Base-by-base conservation (phyloP, 2,113 vertebrate species). In the Corydoras sp. region DNA sequence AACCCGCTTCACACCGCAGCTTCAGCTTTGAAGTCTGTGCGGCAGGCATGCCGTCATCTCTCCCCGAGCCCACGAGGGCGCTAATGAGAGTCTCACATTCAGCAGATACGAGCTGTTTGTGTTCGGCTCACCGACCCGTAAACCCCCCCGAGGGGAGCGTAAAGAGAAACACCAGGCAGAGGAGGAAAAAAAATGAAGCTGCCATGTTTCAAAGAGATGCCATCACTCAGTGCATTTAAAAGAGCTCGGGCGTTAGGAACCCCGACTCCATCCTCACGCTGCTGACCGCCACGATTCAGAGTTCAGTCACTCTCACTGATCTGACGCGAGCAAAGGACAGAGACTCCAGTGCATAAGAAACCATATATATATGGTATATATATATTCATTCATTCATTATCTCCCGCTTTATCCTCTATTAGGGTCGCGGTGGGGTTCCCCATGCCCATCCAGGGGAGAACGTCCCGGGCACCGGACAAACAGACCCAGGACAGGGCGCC, bases 1-100 rank as follows among this genome's bases (percentile, higher is more conserved):
- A 43, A 43, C 35, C 35, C 35, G 7, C 4, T 43, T 43, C 35
- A 43, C 35, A 43, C 35, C 35, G 35, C 4, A 43, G 35, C 35
- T 43, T 43, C 35, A 43, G 35, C 35, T 43, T 43, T 43, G 35
- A 43, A 43, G 35, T 43, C 35, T 8, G 4, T 43, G 35, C 35
- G 7, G 35, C 35, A 43, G 35, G 35, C 4, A 43, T 43, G 7
- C 64, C 51, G 13, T 53, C 51, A 10, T 53, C 3, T 53, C 51
- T 53, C 51, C 51, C 51, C 9, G 51, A 43, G 35, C 35, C 35
- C 11, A 3, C 11, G 51, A 12, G 51, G 51, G 54, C 59, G 6
- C 30, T 72, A 72, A 68, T 62, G 53, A 54, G 53, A n/a, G n/a
- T 43, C 59, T 54, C 53, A 62, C 61, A 76, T 51, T 32, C 48